Conservation (phyloP, 2,888 invertebrate species). For the Drosophila formosana region DNA sequence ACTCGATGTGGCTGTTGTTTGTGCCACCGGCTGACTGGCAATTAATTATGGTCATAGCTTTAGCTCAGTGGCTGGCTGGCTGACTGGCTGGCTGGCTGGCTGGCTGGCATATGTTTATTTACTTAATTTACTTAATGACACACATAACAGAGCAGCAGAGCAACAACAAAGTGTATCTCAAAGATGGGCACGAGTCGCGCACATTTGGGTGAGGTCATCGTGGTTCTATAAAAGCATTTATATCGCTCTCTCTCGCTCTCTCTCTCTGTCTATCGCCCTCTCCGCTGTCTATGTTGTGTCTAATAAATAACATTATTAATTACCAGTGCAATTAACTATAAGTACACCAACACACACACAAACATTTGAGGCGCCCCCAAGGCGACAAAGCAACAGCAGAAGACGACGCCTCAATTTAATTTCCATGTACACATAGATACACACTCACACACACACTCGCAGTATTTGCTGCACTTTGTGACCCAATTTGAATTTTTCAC, state of each 20-base stretch:
- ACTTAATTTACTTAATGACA: constrained; percentile 83
- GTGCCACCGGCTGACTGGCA: constrained; percentile 75
- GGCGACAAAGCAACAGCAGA: constrained; percentile 24
- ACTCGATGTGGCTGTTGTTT: constrained; percentile 20
- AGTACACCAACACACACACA: constrained; percentile 56
- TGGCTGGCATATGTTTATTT: constrained; percentile 82
- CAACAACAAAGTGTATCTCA: constrained; percentile 40
- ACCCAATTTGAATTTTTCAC: constrained; percentile 70
- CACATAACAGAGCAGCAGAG: constrained; percentile 49
- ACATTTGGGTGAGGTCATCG: constrained; percentile 81
- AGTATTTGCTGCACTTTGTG: constrained; percentile 65
- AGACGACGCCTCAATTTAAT: constrained; percentile 45
- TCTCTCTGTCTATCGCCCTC: not conserved
- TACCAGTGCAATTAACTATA: constrained; percentile 81
- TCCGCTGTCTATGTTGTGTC: constrained; percentile 54
- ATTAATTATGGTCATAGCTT: constrained; percentile 78
- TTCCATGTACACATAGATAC: constrained; percentile 26
- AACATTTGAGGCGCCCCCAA: constrained; percentile 37
- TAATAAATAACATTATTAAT: constrained; percentile 82
- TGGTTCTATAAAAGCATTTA: constrained; percentile 43
- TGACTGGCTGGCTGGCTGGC: constrained; percentile 26
- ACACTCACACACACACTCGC: constrained; percentile 23
- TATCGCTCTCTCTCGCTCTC: not conserved
- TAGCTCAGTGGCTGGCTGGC: constrained; percentile 30
- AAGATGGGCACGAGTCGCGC: constrained; percentile 70